A percentile compares a stretch with the other conserved stretches of the same genome.
Conservation (phyloP, 2,797 vertebrate genomes). For the Avahi laniger region DNA sequence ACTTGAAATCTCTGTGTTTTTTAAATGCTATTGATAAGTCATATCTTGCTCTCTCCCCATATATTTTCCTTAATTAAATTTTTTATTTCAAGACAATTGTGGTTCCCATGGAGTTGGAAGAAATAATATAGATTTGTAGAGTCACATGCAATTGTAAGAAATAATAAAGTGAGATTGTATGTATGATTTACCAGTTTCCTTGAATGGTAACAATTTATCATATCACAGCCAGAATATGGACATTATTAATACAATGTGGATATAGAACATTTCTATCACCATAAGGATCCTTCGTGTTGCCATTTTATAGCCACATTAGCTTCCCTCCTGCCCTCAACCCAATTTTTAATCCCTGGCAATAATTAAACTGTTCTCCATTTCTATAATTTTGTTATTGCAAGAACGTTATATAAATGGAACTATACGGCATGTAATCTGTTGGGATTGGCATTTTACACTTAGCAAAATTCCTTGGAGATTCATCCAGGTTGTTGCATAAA, state of each 20-base stretch:
- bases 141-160: not conserved
- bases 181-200: not conserved
- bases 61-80: constrained; percentile 2
- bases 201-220: not conserved
- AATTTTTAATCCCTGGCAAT: not conserved
- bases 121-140: not conserved
- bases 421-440: not conserved
- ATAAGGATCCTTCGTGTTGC: not conserved
- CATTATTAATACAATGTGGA: not conserved
- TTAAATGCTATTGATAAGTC: not conserved
- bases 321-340: not conserved
- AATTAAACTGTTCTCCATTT: not conserved
- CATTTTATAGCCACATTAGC: not conserved
- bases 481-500: not conserved
- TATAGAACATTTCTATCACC: not conserved
- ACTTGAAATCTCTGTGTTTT: constrained; percentile 4
- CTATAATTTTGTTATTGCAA: not conserved
- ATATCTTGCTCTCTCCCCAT: not conserved
- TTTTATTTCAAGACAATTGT: not conserved
- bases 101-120: not conserved
- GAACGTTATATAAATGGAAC: not conserved
- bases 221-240: not conserved
- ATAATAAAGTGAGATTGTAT: not conserved
- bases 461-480: not conserved
- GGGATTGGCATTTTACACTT: not conserved